phyloP scores from a whole-genome alignment of 2,113 vertebrate genomes.

The Siphamia tubifer region DNA sequence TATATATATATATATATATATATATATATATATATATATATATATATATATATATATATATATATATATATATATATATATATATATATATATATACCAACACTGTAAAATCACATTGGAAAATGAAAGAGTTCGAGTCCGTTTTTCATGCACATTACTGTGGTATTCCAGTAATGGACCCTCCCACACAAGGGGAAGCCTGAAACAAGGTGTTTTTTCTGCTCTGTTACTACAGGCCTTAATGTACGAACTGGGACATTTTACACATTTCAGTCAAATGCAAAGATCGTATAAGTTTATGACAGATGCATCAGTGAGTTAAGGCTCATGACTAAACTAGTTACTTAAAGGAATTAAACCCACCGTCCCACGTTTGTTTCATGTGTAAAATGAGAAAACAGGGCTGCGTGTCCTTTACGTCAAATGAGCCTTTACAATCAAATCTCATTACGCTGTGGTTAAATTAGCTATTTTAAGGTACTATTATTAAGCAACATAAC shows the following conservation, averaged over 20 bases:
- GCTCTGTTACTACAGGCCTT: neutral
- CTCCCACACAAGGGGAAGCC: slow-evolving; percentile 46
- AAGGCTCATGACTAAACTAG: neutral
- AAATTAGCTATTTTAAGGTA: neutral
- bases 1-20: no score
- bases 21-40: no score
- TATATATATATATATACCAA: no score
- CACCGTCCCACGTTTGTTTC: neutral
- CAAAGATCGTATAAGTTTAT: neutral
- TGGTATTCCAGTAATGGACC: slow-evolving; percentile 49
- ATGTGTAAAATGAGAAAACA: neutral
- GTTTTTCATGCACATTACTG: neutral
- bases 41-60: no score
- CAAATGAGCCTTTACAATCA: neutral
- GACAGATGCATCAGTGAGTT: neutral
- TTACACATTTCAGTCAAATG: neutral
- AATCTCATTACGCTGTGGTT: neutral
- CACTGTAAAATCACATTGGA: neutral
- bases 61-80: no score
- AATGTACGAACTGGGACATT: neutral
- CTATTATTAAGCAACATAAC: neutral
- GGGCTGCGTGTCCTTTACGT: neutral
- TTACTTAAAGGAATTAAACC: neutral
- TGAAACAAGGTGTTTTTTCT: neutral
- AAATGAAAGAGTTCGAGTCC: neutral